phyloP scores from a whole-genome alignment of 2,113 vertebrate genomes.

The Choloepus hoffmanni region DNA sequence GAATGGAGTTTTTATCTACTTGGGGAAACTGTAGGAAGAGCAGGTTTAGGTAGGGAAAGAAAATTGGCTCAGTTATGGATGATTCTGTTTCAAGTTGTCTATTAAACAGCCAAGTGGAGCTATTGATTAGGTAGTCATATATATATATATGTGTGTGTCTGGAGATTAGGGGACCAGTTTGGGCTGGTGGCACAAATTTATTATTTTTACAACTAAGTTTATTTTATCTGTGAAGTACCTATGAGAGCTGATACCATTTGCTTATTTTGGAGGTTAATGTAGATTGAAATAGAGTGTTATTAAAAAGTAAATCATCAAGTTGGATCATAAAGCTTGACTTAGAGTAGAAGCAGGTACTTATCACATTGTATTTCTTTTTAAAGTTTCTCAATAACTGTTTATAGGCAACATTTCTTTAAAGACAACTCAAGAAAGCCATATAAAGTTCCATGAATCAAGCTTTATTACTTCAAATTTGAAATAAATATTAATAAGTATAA shows the following conservation, averaged over 20 bases:
- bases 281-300: background rate
- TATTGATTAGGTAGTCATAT: background rate
- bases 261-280: conserved; percentile 38
- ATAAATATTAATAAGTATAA: conserved; percentile 1
- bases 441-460: background rate
- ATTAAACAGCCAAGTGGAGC: background rate
- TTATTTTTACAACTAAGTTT: background rate
- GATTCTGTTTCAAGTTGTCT: background rate
- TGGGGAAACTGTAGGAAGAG: background rate
- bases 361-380: conserved; percentile 16
- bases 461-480: conserved; percentile 54
- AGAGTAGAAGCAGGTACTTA: background rate
- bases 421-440: background rate
- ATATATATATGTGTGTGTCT: background rate
- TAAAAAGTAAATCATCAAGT: conserved; percentile 18
- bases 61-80: background rate
- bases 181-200: background rate
- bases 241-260: background rate
- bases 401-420: conserved; percentile 34
- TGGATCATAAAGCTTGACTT: conserved; percentile 35
- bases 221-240: background rate
- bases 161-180: background rate
- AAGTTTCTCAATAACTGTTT: conserved; percentile 27
- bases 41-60: background rate
- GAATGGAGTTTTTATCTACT: background rate